phyloP scores from a whole-genome alignment of 2,888 invertebrate species.

The Stomorhina lunata region DNA sequence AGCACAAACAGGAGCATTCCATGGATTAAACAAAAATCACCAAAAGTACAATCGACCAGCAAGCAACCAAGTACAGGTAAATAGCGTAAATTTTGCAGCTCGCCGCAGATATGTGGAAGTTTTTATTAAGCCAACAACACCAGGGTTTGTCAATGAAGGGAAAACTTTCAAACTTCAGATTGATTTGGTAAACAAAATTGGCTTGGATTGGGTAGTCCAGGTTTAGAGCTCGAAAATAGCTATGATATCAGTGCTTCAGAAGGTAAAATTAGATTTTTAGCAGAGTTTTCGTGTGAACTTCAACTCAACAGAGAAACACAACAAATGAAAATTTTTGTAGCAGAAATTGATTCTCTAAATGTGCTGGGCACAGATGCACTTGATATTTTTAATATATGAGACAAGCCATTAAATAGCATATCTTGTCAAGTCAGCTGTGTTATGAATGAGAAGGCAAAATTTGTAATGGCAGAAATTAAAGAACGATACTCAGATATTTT shows the following conservation, averaged over 20 bases:
- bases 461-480: background rate
- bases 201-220: background rate
- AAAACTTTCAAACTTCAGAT: background rate
- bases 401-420: conserved; percentile 17
- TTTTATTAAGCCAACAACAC: background rate
- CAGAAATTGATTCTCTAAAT: conserved; percentile 6
- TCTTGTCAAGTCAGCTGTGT: background rate
- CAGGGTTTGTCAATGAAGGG: background rate
- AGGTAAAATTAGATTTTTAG: conserved; percentile 3
- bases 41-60: background rate
- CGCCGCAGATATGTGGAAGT: conserved; percentile 11
- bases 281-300: background rate
- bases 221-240: background rate
- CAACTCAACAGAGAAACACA: conserved; percentile 8
- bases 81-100: conserved; percentile 3
- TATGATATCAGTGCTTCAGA: background rate
- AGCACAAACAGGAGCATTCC: too few species aligned
- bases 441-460: background rate
- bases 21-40: background rate
- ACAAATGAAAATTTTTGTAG: background rate
- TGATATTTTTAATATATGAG: conserved; percentile 13
- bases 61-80: background rate
- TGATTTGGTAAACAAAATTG: background rate
- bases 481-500: background rate
- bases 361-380: background rate